Percentiles rank a stretch among this genome's conserved stretches.
Evolutionary conservation across 1,140 invertebrate species (phyloP).

Genomic region (Aphelinus certus): DNA sequence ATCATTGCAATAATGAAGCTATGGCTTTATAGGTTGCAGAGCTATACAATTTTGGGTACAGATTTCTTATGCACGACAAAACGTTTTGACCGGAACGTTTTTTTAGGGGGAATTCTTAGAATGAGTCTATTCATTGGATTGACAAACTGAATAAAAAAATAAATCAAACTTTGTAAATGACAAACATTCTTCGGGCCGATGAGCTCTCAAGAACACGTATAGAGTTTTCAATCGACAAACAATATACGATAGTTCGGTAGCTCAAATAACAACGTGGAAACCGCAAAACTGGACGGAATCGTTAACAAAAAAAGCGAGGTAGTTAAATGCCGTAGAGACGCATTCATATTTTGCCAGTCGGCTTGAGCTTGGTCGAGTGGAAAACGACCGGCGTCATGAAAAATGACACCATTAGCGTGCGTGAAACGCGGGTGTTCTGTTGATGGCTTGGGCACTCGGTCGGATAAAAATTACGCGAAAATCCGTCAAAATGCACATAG

Average conservation of each 20-base stretch:
- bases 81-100: no score
- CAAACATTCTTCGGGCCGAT: neutral
- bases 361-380: constrained; percentile 36
- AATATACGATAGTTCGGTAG: neutral
- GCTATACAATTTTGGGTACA: no score
- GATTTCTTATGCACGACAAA: no score
- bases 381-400: constrained; percentile 45
- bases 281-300: neutral
- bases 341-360: constrained; percentile 18
- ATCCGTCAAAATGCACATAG: neutral
- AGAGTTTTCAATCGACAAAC: no score
- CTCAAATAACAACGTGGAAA: neutral
- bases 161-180: no score
- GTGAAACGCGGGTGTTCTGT: constrained; percentile 12
- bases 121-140: no score
- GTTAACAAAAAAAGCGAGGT: neutral
- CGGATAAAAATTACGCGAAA: constrained; percentile 32
- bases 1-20: no score
- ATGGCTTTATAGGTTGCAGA: no score
- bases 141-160: no score
- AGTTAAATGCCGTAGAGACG: constrained; percentile 12
- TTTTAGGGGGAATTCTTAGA: no score
- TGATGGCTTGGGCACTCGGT: neutral
- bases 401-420: constrained; percentile 40
- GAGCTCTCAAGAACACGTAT: neutral